Percentiles rank a stretch among this genome's conserved stretches.
phyloP scores from a whole-genome alignment of 2,888 invertebrate species.

The Lasioglossum morio region DNA sequence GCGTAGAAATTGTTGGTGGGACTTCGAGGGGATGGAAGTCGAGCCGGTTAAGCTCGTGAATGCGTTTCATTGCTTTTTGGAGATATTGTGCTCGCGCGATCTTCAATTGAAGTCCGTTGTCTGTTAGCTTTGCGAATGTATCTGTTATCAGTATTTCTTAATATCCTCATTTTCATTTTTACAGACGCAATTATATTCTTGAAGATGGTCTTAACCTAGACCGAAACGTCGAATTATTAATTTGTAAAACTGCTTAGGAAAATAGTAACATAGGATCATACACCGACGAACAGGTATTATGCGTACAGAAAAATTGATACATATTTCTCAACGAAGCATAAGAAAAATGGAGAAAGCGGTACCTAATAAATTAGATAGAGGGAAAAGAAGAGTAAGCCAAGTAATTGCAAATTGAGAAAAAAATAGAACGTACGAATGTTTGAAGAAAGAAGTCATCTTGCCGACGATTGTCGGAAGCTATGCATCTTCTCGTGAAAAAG shows the following conservation, averaged over 20 bases:
- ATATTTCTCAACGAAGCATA: not conserved
- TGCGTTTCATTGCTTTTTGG: not conserved
- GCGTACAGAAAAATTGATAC: too few species aligned
- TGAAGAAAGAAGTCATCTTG: not conserved
- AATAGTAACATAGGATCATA: too few species aligned
- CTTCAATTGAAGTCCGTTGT: not conserved
- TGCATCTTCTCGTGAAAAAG: not conserved
- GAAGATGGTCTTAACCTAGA: too few species aligned
- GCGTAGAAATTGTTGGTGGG: not conserved
- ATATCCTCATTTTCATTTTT: too few species aligned
- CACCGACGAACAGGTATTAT: too few species aligned
- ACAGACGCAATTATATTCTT: too few species aligned
- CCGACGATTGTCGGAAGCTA: not conserved
- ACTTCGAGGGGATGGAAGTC: not conserved
- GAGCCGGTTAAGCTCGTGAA: not conserved
- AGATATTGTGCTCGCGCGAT: not conserved
- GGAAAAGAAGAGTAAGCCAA: not conserved
- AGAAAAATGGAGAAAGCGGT: not conserved
- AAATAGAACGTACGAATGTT: not conserved
- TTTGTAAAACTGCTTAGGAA: too few species aligned
- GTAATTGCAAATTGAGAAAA: not conserved
- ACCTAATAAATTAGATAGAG: not conserved
- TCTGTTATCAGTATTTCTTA: not conserved
- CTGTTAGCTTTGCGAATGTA: not conserved
- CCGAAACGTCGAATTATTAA: too few species aligned